phyloP scores from a whole-genome alignment of 2,113 vertebrate genomes.

The Anseranas semipalmata region DNA sequence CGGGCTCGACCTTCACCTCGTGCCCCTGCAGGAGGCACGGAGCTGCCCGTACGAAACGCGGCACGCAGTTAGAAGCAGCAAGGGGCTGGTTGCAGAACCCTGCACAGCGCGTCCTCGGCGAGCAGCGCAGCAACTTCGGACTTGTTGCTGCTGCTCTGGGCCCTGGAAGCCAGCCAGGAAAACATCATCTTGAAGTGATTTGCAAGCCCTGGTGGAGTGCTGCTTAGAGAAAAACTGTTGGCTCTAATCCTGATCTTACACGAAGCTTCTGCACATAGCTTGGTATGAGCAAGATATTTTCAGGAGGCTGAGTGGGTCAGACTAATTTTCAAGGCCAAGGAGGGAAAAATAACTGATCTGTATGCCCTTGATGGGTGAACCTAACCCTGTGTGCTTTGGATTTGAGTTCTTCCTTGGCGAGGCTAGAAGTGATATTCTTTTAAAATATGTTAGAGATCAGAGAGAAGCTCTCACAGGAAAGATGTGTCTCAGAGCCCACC shows the following conservation, averaged over 20 bases:
- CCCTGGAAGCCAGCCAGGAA: background rate
- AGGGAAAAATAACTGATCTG: background rate
- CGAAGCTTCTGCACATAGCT: accelerated
- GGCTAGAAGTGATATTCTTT: background rate
- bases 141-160: background rate
- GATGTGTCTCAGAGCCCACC: background rate
- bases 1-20: background rate
- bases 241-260: background rate
- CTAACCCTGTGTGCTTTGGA: background rate
- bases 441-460: background rate
- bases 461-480: background rate
- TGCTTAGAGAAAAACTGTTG: background rate
- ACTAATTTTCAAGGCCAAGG: background rate
- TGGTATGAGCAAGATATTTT: background rate
- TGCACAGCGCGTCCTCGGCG: accelerated
- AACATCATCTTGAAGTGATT: background rate
- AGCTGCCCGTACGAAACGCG: accelerated
- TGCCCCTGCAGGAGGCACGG: background rate
- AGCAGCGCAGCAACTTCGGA: background rate
- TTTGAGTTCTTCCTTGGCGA: background rate
- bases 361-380: background rate
- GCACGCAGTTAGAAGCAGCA: accelerated
- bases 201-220: background rate
- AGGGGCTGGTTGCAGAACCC: background rate
- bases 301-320: background rate